Conservation (phyloP, 2,888 invertebrate species). For the Lasiommata megera region DNA sequence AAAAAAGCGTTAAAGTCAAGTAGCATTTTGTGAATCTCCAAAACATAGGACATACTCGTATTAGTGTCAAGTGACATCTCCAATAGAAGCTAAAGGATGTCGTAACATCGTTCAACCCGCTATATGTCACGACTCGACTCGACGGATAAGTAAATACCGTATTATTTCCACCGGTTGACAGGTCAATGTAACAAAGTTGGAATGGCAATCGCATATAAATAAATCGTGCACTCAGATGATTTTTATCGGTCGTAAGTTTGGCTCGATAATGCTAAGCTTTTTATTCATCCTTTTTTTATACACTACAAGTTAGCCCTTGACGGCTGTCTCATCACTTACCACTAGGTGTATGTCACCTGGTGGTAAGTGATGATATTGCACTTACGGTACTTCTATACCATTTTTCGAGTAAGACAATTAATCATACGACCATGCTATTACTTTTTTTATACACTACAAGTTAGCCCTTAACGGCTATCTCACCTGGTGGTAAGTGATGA, state of each 20-base stretch:
- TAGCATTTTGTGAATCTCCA: conserved; percentile 21
- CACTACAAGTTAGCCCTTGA: no score
- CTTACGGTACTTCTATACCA: no score
- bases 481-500: no score
- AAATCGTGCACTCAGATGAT: conserved; percentile 11
- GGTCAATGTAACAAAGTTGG: conserved; percentile 27
- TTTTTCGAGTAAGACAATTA: no score
- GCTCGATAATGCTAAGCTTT: conserved; percentile 2
- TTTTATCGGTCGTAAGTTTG: conserved; percentile 16
- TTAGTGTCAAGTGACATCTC: conserved; percentile 38
- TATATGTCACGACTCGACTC: conserved; percentile 35
- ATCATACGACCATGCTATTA: no score
- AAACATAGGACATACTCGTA: conserved; percentile 31
- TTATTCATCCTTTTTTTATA: no score
- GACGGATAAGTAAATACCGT: conserved; percentile 32
- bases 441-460: no score
- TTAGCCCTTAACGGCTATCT: no score
- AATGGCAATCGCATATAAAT: conserved; percentile 16
- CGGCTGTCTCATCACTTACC: no score
- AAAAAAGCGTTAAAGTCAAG: neutral
- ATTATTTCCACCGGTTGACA: conserved; percentile 26
- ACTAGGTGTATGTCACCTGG: no score
- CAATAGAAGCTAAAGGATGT: conserved; percentile 29
- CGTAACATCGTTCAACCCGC: conserved; percentile 26
- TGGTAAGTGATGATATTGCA: no score